A percentile compares a stretch with the other conserved stretches of the same genome.
Conservation (phyloP, 2,797 vertebrate species). For the Chrysocyon brachyurus region DNA sequence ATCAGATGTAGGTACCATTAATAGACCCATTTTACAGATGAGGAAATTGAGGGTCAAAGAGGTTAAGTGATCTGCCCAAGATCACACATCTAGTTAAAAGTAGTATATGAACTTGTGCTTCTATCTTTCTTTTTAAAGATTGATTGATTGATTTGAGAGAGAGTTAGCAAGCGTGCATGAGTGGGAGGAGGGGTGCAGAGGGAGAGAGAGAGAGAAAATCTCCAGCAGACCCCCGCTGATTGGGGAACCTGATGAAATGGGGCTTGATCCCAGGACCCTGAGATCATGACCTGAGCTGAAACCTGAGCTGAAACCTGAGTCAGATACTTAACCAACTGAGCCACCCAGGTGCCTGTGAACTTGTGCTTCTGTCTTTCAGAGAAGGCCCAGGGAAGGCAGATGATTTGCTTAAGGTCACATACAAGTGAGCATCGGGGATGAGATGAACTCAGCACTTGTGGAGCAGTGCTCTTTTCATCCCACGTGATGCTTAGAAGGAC, state of each 20-base stretch:
- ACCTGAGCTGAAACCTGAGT: background rate
- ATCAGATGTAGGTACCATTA: background rate
- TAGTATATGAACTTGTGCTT: background rate
- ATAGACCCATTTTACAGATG: background rate
- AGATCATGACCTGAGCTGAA: background rate
- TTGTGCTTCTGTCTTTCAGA: background rate
- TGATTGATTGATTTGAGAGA: background rate
- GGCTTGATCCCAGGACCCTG: background rate
- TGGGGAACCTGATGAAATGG: too few species aligned
- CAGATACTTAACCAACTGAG: background rate
- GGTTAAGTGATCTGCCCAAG: background rate
- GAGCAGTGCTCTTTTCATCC: background rate
- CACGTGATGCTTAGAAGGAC: background rate
- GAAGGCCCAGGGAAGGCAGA: background rate
- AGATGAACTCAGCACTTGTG: background rate
- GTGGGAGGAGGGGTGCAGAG: too few species aligned
- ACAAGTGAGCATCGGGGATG: background rate
- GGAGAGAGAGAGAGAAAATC: too few species aligned
- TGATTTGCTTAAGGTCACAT: background rate
- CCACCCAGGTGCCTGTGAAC: background rate
- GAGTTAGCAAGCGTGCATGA: background rate
- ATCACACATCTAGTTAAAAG: background rate
- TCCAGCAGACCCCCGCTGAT: too few species aligned
- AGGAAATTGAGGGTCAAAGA: background rate
- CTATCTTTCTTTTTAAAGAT: background rate